phyloP scores from a whole-genome alignment of 1,140 invertebrate species.

The Diachasmimorpha longicaudata region DNA sequence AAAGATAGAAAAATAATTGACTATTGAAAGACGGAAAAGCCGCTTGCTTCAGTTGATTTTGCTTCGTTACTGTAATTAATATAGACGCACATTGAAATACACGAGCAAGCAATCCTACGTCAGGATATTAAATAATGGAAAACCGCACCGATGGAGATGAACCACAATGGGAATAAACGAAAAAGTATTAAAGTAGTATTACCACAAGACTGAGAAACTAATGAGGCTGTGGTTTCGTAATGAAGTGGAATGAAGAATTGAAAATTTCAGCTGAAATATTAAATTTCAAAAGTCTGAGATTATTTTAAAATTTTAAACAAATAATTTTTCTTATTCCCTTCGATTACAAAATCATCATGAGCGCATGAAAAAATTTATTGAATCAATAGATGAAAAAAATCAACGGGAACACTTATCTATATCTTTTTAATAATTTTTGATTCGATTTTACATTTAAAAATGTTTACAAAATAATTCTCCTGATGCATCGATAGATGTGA shows the following conservation, averaged over 20 bases:
- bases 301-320: neutral
- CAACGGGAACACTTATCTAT: neutral
- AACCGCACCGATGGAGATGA: slow-evolving; percentile 42
- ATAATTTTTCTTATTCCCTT: neutral
- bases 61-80: neutral
- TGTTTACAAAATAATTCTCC: neutral
- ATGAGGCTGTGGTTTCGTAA: too few relatives aligned
- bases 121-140: neutral
- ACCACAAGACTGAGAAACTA: slow-evolving; percentile 49
- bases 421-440: neutral
- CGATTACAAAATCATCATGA: neutral
- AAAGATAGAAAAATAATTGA: slow-evolving; percentile 19
- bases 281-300: too few relatives aligned
- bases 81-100: neutral
- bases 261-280: too few relatives aligned
- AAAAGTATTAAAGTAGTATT: slow-evolving; percentile 55
- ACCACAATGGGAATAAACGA: slow-evolving; percentile 38
- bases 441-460: neutral
- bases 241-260: too few relatives aligned
- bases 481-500: neutral
- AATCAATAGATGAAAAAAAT: slow-evolving; percentile 11
- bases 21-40: neutral
- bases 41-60: neutral
- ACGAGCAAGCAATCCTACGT: neutral
- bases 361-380: neutral